phyloP scores from a whole-genome alignment of 2,888 invertebrate species.

The Mayetiola destructor region DNA sequence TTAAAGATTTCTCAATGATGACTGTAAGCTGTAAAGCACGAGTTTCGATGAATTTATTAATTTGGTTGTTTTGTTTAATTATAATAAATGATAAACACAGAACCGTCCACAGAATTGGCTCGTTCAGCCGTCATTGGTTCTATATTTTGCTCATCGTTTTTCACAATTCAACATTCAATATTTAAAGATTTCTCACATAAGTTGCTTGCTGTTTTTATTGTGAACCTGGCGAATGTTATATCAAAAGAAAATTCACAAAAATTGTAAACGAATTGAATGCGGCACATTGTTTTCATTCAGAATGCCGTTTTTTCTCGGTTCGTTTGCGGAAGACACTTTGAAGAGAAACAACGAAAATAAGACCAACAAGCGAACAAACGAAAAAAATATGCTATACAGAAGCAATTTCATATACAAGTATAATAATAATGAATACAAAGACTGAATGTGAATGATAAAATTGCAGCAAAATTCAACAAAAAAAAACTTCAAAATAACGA shows the following conservation, averaged over 20 bases:
- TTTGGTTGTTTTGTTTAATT: constrained; percentile 12
- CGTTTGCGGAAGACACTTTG: constrained; percentile 3
- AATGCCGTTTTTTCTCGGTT: background rate
- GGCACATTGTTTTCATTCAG: constrained; percentile 4
- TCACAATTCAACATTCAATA: too few species aligned
- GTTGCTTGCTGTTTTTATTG: too few species aligned
- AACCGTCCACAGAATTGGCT: background rate
- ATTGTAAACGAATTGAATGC: constrained; percentile 3
- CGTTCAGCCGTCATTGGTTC: background rate
- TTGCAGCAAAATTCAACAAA: background rate
- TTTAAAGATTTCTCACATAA: too few species aligned
- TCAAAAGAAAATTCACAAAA: background rate
- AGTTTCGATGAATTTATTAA: constrained; percentile 11
- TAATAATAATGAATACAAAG: constrained; percentile 7
- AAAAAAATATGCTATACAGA: too few species aligned
- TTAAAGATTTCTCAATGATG: background rate
- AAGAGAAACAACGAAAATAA: constrained; percentile 9
- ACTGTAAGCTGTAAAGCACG: constrained; percentile 2
- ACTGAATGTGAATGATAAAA: constrained; percentile 11
- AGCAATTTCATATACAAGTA: too few species aligned
- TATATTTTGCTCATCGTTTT: background rate
- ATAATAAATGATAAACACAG: constrained; percentile 5
- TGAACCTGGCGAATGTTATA: background rate
- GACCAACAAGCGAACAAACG: constrained; percentile 2
- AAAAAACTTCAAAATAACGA: constrained; percentile 5